phyloP scores from a whole-genome alignment of 2,888 invertebrate genomes.

The Hermaeophaga mercurialis region DNA sequence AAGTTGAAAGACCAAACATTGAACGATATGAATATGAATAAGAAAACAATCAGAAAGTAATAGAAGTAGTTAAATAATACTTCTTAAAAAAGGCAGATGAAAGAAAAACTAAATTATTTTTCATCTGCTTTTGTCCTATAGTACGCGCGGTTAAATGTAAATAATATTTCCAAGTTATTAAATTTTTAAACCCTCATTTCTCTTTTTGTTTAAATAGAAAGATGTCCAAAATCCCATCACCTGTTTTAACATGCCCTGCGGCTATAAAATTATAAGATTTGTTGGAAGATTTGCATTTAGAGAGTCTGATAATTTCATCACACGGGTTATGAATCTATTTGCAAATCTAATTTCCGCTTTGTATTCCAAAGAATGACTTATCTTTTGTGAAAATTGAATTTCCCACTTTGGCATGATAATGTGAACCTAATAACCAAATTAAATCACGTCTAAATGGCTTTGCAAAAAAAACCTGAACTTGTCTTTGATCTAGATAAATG shows the following conservation, averaged over 20 bases:
- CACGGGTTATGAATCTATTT: slow-evolving; percentile 31
- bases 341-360: slow-evolving; percentile 30
- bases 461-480: neutral
- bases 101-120: no score
- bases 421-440: slow-evolving; percentile 14
- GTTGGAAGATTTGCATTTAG: slow-evolving; percentile 36
- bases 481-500: no score
- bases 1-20: no score
- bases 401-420: slow-evolving; percentile 17
- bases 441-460: slow-evolving; percentile 3
- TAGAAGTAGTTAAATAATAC: no score
- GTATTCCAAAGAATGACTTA: slow-evolving; percentile 20
- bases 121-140: no score
- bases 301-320: slow-evolving; percentile 31
- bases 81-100: no score
- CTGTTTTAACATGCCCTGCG: slow-evolving; percentile 5
- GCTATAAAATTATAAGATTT: slow-evolving; percentile 30
- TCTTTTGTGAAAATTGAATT: slow-evolving; percentile 23
- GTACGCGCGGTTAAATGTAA: no score
- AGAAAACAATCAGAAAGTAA: no score
- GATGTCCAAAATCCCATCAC: slow-evolving; percentile 1
- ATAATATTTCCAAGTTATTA: no score
- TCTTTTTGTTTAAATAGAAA: no score
- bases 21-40: no score
- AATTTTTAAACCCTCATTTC: no score